phyloP scores from a whole-genome alignment of 2,888 invertebrate species.

The Epistrophella euchroma region DNA sequence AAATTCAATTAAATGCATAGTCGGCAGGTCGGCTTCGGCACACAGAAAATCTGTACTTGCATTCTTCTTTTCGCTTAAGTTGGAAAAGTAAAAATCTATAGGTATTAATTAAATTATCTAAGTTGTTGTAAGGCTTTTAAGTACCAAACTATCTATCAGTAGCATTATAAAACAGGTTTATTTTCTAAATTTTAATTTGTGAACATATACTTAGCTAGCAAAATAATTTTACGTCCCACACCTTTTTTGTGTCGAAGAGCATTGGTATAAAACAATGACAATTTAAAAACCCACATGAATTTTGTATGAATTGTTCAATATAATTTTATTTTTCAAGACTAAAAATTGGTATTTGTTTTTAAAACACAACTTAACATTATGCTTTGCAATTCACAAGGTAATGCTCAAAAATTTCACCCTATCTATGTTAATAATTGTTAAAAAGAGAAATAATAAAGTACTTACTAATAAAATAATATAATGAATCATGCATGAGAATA shows the following conservation, averaged over 20 bases:
- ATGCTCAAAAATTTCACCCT: too few species aligned
- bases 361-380: background rate
- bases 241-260: slow-evolving; percentile 3
- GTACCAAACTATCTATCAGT: background rate
- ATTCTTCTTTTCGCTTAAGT: background rate
- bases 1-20: background rate
- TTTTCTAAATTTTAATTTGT: background rate
- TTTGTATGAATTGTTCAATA: background rate
- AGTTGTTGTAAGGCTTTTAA: background rate
- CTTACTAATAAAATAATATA: too few species aligned
- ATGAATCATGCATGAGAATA: too few species aligned
- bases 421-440: too few species aligned
- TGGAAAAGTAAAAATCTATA: slow-evolving; percentile 6
- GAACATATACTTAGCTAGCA: background rate
- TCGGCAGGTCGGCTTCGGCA: too few species aligned
- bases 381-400: background rate
- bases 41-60: background rate
- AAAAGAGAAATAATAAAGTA: too few species aligned
- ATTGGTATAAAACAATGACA: background rate
- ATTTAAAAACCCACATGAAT: background rate
- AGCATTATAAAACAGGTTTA: background rate
- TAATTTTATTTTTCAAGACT: too few species aligned
- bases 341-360: background rate
- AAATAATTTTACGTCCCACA: background rate
- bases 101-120: slow-evolving; percentile 8